Conservation (phyloP, 1,140 invertebrate species). For the Bombus balteatus region DNA sequence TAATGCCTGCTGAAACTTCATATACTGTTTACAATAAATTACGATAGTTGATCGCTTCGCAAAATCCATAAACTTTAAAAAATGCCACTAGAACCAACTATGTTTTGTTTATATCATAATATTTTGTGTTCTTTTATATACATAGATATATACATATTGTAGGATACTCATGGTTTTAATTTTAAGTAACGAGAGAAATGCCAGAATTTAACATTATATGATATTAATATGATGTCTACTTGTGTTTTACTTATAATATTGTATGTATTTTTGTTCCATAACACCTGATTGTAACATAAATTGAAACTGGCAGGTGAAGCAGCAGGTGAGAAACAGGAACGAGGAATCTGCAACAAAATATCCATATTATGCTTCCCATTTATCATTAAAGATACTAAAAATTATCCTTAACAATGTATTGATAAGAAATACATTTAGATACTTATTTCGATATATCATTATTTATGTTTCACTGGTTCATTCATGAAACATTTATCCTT, state of each 20-base stretch:
- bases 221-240: conserved; percentile 70
- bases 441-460: conserved; percentile 58
- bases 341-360: conserved; percentile 64
- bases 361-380: conserved; percentile 60
- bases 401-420: conserved; percentile 62
- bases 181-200: conserved; percentile 69
- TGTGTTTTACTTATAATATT: conserved; percentile 74
- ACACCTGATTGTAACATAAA: conserved; percentile 71
- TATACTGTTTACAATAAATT: conserved; percentile 75
- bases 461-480: conserved; percentile 59
- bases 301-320: conserved; percentile 72
- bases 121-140: conserved; percentile 68
- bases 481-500: conserved; percentile 59
- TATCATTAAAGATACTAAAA: conserved; percentile 64
- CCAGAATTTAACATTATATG: conserved; percentile 65
- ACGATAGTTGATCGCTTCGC: conserved; percentile 71
- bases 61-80: conserved; percentile 69
- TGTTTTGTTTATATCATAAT: conserved; percentile 69
- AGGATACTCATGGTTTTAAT: conserved; percentile 73
- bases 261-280: conserved; percentile 75
- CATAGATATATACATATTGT: conserved; percentile 72
- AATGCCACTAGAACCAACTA: conserved; percentile 65
- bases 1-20: conserved; percentile 78
- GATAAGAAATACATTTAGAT: conserved; percentile 56
- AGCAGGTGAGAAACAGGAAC: conserved; percentile 70